Base-by-base conservation (phyloP, 2,113 vertebrate species). In the Oenanthe melanoleuca region DNA sequence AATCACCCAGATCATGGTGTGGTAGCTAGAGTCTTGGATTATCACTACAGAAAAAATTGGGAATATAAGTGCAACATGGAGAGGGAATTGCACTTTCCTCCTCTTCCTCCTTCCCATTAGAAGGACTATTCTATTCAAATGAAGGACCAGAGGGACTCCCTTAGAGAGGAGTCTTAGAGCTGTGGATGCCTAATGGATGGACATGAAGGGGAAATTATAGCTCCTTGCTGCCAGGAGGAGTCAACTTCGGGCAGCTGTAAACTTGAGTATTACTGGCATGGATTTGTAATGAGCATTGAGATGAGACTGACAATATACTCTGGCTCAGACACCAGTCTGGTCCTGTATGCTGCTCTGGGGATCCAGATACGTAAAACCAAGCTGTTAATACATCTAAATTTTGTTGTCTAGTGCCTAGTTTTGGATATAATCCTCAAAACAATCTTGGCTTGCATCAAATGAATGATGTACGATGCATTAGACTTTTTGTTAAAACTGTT, bases 261-360 rank as follows among this genome's bases (percentile, higher is more conserved):
- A 77, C 24, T 61, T 57, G 34, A 49, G 9, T 38, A 47, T 78
- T 86, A 28, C 45, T 84, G n/a, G 28, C 79, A 31, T 37, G 28
- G 33, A 66, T 84, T 75, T 93, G 26, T 60, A 57, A 26, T n/a
- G 34, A 87, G 3, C 14, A 25, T 14, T 40, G 33, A 45, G 56
- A 44, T 1, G 3, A 87, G 20, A 40, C 3, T 78, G 74, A 75
- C n/a, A 60, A 33, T 4, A 3, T 34, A 17, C 0, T 0, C 57
- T 38, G 38, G 5, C 29, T 74, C 67, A 33, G 28, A 80, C 16
- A 67, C 26, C 25, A 56, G 3, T 67, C 53, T 56, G 16, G 9
- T 75, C 12, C 61, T 55, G 15, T 75, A 22, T 15, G n/a, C 8
- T 75, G 8, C 13, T 45, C 69, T n/a, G 7, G 15, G 14, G 21